Evolutionary conservation across 2,888 invertebrate genomes (phyloP).

Genomic region (Orthosia cruda): DNA sequence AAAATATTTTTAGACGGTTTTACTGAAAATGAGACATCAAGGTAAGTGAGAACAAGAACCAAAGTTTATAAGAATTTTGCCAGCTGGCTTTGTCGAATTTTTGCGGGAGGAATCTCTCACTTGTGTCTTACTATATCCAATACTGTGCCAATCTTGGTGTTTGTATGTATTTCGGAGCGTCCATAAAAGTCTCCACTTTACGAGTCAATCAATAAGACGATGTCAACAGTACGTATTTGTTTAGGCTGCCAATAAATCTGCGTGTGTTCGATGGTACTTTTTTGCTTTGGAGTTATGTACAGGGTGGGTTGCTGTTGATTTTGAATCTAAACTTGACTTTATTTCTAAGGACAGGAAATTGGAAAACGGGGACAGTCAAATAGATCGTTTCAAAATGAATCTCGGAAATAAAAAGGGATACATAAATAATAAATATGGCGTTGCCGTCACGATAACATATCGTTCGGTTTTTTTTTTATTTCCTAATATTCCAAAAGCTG

Average conservation of each 20-base stretch:
- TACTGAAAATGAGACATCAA: too few relatives aligned
- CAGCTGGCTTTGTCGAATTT: background rate
- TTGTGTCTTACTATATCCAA: slow-evolving; percentile 20
- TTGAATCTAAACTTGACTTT: slow-evolving; percentile 2
- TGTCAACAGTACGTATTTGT: slow-evolving; percentile 83
- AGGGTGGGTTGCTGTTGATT: background rate
- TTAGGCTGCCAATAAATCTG: slow-evolving; percentile 82
- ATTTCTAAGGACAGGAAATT: background rate
- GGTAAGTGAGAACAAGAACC: too few relatives aligned
- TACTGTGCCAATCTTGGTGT: slow-evolving; percentile 59
- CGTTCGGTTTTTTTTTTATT: too few relatives aligned
- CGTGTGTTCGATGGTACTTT: slow-evolving; percentile 36
- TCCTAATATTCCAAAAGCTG: too few relatives aligned
- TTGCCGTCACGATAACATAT: too few relatives aligned
- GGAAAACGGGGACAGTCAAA: background rate
- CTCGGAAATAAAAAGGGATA: too few relatives aligned
- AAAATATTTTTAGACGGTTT: too few relatives aligned
- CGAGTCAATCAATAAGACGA: slow-evolving; percentile 77
- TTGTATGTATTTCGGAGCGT: slow-evolving; percentile 59
- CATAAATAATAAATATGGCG: too few relatives aligned
- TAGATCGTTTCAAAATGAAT: too few relatives aligned
- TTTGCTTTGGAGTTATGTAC: slow-evolving; percentile 7
- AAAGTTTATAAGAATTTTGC: too few relatives aligned
- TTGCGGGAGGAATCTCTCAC: background rate
- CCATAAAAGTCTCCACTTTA: slow-evolving; percentile 71